Conservation (phyloP, 2,797 vertebrate genomes). For the Enteromius argenteus region DNA sequence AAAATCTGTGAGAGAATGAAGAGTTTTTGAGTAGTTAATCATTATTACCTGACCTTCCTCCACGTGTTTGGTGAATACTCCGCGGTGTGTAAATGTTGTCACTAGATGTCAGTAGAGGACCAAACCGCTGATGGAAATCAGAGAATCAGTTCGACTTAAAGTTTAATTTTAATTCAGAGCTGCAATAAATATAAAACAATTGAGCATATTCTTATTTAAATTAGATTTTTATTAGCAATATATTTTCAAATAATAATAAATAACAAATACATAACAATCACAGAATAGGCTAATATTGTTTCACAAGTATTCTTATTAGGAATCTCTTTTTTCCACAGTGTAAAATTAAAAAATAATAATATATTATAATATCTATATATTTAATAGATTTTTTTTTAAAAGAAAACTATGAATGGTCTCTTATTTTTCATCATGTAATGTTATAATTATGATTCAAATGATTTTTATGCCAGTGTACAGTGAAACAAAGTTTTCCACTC, state of each 20-base stretch:
- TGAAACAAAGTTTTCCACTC: not conserved
- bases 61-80: not conserved
- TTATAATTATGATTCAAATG: not conserved
- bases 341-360: too few relatives aligned
- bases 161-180: too few relatives aligned
- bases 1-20: not conserved
- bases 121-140: not conserved
- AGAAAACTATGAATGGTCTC: too few relatives aligned
- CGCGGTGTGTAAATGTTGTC: not conserved
- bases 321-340: too few relatives aligned
- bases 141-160: not conserved
- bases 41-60: not conserved
- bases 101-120: conserved; percentile 10
- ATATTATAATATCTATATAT: too few relatives aligned
- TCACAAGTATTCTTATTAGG: too few relatives aligned
- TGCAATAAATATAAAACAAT: not conserved
- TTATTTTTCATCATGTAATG: not conserved
- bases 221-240: not conserved
- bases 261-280: too few relatives aligned
- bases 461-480: not conserved
- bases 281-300: too few relatives aligned
- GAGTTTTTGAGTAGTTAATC: not conserved
- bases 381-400: too few relatives aligned
- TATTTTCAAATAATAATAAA: too few relatives aligned
- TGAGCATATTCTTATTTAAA: not conserved